Evolutionary conservation across 2,888 invertebrate species (phyloP), one percentile per base, ranked within the genome.

Genomic region (Brassicogethes aeneus): DNA sequence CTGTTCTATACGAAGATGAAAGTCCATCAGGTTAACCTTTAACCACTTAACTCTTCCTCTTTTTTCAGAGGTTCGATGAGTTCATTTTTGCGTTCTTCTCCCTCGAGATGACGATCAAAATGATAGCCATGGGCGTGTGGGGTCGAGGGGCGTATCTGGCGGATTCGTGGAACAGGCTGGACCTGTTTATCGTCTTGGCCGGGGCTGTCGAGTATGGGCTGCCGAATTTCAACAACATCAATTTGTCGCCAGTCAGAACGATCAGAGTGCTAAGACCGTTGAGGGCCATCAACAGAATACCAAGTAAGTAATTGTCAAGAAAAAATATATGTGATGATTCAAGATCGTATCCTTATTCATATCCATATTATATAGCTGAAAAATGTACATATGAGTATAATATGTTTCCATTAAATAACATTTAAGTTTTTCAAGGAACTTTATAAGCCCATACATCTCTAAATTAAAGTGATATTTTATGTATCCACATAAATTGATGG

Each of bases 61-160:
- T 39, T 44, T 70, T 70, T 2, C 79, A 93, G 85, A 84, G 89
- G 65, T 92, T 97, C 69, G 99, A 99, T 70, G 95, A 99, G 70
- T 87, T 94, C 64, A 99, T 99, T 70, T 99, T 99, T 72, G 91
- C 85, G 52, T 96, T 96, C 75, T 99, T 99, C 74, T 83, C 95
- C 37, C 69, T 95, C 64, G 99, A 99, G 74, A 92, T 99, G 96
- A 80, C 87, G 52, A 89, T 99, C 66, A 99, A 99, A 76, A 91
- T 97, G 85, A 82, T 93, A 40, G 99, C 97, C 30, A 95, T 99
- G 93, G 95, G 95, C 15, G 84, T 96, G 48, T 86, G 87, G 59
- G 94, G 94, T 15, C 86, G 85, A 62, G 87, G 90, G 39, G 87
- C 95, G 7, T 99, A 99, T 69, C 77, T 99, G 62, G 94, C 93